Base-by-base conservation (phyloP, 2,113 vertebrate species). In the Perca flavescens region DNA sequence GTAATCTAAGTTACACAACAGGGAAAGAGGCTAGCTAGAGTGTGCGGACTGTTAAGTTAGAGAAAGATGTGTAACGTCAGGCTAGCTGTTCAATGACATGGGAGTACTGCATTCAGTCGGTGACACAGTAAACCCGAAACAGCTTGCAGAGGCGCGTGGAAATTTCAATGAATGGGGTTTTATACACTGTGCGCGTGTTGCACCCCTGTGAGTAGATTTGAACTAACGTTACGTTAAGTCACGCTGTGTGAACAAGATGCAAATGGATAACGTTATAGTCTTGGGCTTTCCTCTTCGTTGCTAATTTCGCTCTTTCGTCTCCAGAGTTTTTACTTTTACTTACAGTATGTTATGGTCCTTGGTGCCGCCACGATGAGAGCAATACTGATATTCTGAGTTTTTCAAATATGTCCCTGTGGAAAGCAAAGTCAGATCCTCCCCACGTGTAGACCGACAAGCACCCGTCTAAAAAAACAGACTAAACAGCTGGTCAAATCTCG, bases 401-500 rank as follows among this genome's bases (percentile, higher is more conserved):
- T 77, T 82, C 61, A 61, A 83, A 78, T 66, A 85, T 86, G 83
- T 89, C 80, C 89, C 62, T 53, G 62, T 74, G 56, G 53, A 89
- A 82, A 87, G 83, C 91, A 89, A 82, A 87, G 83, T 92, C 88
- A 89, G n/a, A 66, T 91, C 84, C 83, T 91, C 89, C 92, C 95
- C 95, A 96, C 95, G 95, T 96, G 95, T 92, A 94, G 86, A 86
- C 88, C 86, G 91, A 91, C 84, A 61, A 93, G 88, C 85, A 87
- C 80, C 84, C 91, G 78, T 74, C 92, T 91, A 87, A 92, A 88
- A 72, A 90, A 66, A 95, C 87, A 92, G 87, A 86, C 84, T 60
- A 84, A 94, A 94, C 95, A 95, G 95, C 95, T 95, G 95, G 89
- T 90, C 40, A 95, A 91, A 63, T 90, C 93, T 94, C 95, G 95